Evolutionary conservation across 2,888 invertebrate genomes (phyloP).

Genomic region (Orchesella flavescens): DNA sequence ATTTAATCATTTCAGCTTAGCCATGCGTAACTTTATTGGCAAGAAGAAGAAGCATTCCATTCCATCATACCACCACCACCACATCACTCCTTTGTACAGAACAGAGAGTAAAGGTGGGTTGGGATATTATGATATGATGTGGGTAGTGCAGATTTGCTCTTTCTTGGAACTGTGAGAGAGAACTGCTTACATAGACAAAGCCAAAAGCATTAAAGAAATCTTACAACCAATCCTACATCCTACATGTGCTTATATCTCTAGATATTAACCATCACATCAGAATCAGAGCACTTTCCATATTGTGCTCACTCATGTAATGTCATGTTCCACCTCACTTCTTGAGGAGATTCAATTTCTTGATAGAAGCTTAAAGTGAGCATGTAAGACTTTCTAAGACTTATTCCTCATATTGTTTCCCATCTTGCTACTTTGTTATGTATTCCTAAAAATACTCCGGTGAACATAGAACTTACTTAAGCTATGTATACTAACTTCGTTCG

Average conservation of each 20-base stretch:
- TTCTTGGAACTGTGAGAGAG: neutral
- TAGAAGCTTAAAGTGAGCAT: constrained; percentile 15
- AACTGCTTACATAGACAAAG: neutral
- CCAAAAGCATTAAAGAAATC: neutral
- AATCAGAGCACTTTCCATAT: neutral
- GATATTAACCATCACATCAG: neutral
- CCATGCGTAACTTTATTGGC: constrained; percentile 25
- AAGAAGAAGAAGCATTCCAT: neutral
- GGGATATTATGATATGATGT: too few relatives aligned
- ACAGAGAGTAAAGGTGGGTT: neutral
- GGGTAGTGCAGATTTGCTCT: constrained; percentile 10
- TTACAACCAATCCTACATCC: neutral
- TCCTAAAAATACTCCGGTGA: neutral
- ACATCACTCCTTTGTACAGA: too few relatives aligned
- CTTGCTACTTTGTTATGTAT: neutral
- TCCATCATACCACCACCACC: too few relatives aligned
- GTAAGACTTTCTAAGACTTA: neutral
- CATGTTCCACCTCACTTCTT: neutral
- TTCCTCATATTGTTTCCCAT: neutral
- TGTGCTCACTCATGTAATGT: constrained; percentile 10
- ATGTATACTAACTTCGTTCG: neutral
- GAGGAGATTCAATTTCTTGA: neutral
- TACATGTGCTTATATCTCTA: neutral
- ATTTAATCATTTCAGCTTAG: constrained; percentile 29
- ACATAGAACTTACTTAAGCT: neutral